These are phyloP conservation scores for Epinephelus awoara DNA, from an alignment of 2,797 vertebrate genomes.

Conservation along the genomic window DNA sequence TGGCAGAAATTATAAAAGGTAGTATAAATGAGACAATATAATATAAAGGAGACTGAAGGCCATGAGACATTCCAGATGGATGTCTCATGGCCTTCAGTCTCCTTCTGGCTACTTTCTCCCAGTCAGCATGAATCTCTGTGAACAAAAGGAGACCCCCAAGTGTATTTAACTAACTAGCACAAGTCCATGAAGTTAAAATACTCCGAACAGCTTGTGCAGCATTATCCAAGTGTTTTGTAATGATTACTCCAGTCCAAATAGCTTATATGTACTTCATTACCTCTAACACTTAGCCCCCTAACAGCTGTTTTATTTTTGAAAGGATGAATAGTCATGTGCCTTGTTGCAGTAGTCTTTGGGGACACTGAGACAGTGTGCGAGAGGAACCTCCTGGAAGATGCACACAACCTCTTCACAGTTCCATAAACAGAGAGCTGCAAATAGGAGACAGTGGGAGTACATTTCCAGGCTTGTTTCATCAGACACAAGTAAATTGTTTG, in stretches of 20 bases:
- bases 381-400: slow-evolving; percentile 7
- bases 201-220: slow-evolving; percentile 44
- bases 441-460: not conserved
- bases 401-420: slow-evolving; percentile 10
- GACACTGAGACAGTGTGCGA: not conserved
- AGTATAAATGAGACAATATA: too few relatives aligned
- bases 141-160: slow-evolving; percentile 4
- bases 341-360: slow-evolving; percentile 24
- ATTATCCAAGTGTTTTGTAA: slow-evolving; percentile 39
- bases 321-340: slow-evolving; percentile 24
- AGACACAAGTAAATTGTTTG: slow-evolving; percentile 32
- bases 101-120: not conserved
- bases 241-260: slow-evolving; percentile 33
- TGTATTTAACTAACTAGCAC: slow-evolving; percentile 34
- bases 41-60: too few relatives aligned
- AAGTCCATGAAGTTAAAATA: slow-evolving; percentile 10
- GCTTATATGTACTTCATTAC: slow-evolving; percentile 40
- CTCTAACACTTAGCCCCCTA: slow-evolving; percentile 31
- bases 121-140: not conserved
- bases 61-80: not conserved
- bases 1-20: not conserved
- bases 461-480: slow-evolving; percentile 24
- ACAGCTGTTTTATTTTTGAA: slow-evolving; percentile 52
- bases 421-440: slow-evolving; percentile 16
- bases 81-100: slow-evolving; percentile 3